Conservation (phyloP, 2,113 vertebrate species). For the Dicentrarchus labrax region DNA sequence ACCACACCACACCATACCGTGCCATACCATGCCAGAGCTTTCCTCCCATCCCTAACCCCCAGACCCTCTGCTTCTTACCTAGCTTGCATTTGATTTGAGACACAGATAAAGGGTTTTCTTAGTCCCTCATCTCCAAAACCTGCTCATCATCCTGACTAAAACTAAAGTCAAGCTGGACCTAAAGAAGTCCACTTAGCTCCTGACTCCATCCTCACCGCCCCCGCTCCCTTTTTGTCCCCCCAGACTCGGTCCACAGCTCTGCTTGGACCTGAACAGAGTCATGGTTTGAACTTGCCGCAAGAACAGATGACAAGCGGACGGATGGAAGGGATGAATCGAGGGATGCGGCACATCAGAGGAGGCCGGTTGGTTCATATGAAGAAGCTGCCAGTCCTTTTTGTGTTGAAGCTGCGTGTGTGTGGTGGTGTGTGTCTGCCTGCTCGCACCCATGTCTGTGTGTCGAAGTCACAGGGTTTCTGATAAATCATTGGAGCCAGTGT, state of each 20-base stretch:
- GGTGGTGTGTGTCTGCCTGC: conserved; percentile 43
- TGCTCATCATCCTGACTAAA: background rate
- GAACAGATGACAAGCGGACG: conserved; percentile 55
- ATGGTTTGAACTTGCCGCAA: conserved; percentile 62
- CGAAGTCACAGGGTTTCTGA: conserved; percentile 48
- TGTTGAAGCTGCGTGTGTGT: conserved; percentile 52
- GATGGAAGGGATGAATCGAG: conserved; percentile 61
- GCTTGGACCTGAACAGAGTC: conserved; percentile 62
- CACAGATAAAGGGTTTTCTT: background rate
- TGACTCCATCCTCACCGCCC: background rate
- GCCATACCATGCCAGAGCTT: conserved; percentile 59
- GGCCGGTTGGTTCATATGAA: conserved; percentile 44
- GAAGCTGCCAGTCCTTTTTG: conserved; percentile 51
- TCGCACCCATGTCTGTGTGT: conserved; percentile 40
- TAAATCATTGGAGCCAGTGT: conserved; percentile 33
- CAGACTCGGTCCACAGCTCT: conserved; percentile 51
- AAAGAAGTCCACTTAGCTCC: conserved; percentile 33
- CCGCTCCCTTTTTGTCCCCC: conserved; percentile 18
- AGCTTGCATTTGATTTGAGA: conserved; percentile 9
- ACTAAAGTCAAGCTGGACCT: conserved; percentile 14
- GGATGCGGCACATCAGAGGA: conserved; percentile 65
- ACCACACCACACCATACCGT: conserved; percentile 65
- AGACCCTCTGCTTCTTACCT: conserved; percentile 31
- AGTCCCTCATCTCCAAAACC: background rate
- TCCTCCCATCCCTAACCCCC: conserved; percentile 20